Base-by-base conservation (phyloP, 2,113 vertebrate genomes). In the Siniperca chuatsi region DNA sequence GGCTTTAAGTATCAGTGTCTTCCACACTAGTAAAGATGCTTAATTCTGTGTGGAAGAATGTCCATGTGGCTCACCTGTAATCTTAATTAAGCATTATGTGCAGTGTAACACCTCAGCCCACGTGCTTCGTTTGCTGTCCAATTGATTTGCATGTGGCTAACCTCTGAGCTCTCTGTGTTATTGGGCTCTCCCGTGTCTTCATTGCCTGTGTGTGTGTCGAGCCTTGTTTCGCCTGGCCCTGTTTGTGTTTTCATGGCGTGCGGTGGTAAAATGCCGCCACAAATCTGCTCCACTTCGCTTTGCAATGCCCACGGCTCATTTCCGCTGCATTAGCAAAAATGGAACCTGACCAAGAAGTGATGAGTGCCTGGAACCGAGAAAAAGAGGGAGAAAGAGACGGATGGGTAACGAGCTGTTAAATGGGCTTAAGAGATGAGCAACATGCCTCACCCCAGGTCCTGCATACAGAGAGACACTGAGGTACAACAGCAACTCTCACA, bases 381-480 rank as follows among this genome's bases (percentile, higher is more conserved):
- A 72, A 81, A 75, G 65, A 82, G 80, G 46, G 87, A 10, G 54
- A 84, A 55, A 75, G 82, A 82, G 85, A 88, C 48, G 65, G 78
- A 83, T 83, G 89, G 82, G 84, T 94, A 94, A 94, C 88, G 83
- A 94, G 92, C 90, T 89, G 87, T 92, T 93, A 93, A 95, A 94
- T 93, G 92, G 91, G 91, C 79, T 94, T 93, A 90, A 93, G 89
- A 93, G 92, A 93, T 91, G 91, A 94, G 85, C 80, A 69, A 69
- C 78, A 79, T 86, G 88, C 68, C 90, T 79, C 82, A 75, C 54
- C 81, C 57, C 48, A 35, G 89, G 82, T 83, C 79, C 78, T 81
- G 84, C 72, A 68, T 55, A 65, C 81, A 82, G 71, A 79, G 79
- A 72, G 42, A 61, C 35, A 61, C 44, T 25, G 42, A 68, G 65